Percentiles rank a stretch among this genome's conserved stretches.
These are phyloP conservation scores for Pogonophryne albipinna DNA, from an alignment of 2,797 vertebrate genomes.

Conservation along the genomic window DNA sequence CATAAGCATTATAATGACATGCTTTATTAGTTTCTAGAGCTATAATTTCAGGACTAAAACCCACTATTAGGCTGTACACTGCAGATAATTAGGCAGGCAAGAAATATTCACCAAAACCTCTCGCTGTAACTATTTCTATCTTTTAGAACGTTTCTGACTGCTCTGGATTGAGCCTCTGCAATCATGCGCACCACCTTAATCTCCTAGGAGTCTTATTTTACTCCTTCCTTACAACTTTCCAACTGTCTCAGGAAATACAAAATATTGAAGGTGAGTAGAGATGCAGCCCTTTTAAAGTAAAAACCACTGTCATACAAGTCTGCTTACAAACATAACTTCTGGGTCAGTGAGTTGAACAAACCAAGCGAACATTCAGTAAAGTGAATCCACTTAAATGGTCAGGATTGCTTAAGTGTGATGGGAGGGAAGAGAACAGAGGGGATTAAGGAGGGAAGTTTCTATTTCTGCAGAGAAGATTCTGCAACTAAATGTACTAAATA, in stretches of 20 bases:
- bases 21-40: slow-evolving; percentile 1
- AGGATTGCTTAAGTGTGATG: slow-evolving; percentile 67
- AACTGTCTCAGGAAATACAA: slow-evolving; percentile 52
- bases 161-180: not conserved
- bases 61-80: slow-evolving; percentile 1
- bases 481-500: slow-evolving; percentile 4
- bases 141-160: not conserved
- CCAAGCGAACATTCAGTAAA: slow-evolving; percentile 61
- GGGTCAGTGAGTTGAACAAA: slow-evolving; percentile 67
- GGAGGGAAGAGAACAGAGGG: slow-evolving; percentile 35
- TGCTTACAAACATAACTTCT: slow-evolving; percentile 65
- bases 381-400: slow-evolving; percentile 66
- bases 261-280: slow-evolving; percentile 38
- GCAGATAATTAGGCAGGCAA: slow-evolving; percentile 18
- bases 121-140: not conserved
- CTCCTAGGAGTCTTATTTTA: slow-evolving; percentile 2
- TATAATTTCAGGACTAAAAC: slow-evolving; percentile 25
- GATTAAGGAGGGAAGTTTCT: slow-evolving; percentile 30
- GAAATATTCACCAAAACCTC: not conserved
- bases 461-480: slow-evolving; percentile 24
- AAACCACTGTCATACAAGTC: slow-evolving; percentile 48
- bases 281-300: slow-evolving; percentile 19
- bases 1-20: slow-evolving; percentile 14
- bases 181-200: slow-evolving; percentile 6
- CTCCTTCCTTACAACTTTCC: slow-evolving; percentile 12